Base-by-base conservation (phyloP, 2,888 invertebrate genomes). In the Pomacea canaliculata region DNA sequence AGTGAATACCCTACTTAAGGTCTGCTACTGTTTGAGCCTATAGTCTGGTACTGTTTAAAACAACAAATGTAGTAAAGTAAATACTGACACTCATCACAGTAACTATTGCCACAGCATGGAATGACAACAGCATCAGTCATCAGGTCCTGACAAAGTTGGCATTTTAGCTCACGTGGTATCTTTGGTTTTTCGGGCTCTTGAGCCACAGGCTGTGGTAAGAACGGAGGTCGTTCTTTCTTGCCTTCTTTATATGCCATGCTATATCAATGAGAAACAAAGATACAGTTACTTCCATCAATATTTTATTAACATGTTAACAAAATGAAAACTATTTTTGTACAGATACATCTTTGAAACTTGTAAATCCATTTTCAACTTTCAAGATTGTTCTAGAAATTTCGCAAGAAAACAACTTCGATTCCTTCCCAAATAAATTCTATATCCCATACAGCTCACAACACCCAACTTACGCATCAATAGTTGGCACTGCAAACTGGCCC, bases 31-130 rank as follows among this genome's bases (percentile, higher is more conserved):
- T 23, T 23, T 23, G 23, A 23, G 23, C 23, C 23, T 23, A 23
- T 23, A 23, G 0, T 23, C 23, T 23, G 23, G 23, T 23, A 23
- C 23, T 23, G 23, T 23, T 23, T 23, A 23, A 23, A 23, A 23
- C 23, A 37, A 5, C 4, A 63, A 63, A 63, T 7, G 10, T 1
- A 63, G 19, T 7, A 19, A 16, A 12, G 10, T 49, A 10, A 8
- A 13, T 13, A 92, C 94, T 93, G 93, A 95, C 99, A 99, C 91
- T 99, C 98, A 91, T 99, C 98, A 91, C 99, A 99, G 92, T 97
- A 99, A 16, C 97, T 97, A 91, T 96, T 96, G 7, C 98, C 99
- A 91, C 99, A 99, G 90, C 99, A 99, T 0, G 97, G 97, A 90
- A 98, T 97, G 94, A 99, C 95, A 51, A 99, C 98, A 62, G 99